Conservation (phyloP, 2,888 invertebrate genomes). For the Arrhopalites spinosus region DNA sequence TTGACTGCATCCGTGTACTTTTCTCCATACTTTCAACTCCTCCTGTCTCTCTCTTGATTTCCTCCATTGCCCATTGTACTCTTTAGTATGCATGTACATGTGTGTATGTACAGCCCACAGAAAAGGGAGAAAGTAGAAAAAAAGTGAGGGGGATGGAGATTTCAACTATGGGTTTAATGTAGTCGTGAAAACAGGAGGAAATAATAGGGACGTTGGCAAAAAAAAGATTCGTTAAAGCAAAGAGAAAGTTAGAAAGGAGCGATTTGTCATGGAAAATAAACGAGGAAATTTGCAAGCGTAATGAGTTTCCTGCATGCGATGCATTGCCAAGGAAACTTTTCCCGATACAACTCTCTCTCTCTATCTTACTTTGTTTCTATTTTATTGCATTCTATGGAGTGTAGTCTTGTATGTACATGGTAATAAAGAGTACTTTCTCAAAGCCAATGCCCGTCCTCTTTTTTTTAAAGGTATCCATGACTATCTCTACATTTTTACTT, state of each 20-base stretch:
- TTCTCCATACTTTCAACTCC: neutral
- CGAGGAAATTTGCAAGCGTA: slow-evolving; percentile 36
- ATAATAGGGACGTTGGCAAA: slow-evolving; percentile 15
- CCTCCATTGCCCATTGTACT: neutral
- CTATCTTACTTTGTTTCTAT: neutral
- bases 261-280: slow-evolving; percentile 40
- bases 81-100: neutral
- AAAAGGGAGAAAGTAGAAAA: neutral
- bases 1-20: neutral
- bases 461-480: no score
- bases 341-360: slow-evolving; percentile 4
- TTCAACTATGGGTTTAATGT: neutral
- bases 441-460: no score
- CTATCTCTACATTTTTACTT: no score
- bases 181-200: slow-evolving; percentile 6
- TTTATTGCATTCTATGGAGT: neutral
- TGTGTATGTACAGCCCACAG: neutral
- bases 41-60: neutral
- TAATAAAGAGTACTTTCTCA: slow-evolving; percentile 3
- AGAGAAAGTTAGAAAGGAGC: slow-evolving; percentile 22
- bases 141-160: neutral
- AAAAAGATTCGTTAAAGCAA: slow-evolving; percentile 12
- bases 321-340: slow-evolving; percentile 26
- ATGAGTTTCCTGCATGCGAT: slow-evolving; percentile 39
- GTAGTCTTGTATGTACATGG: slow-evolving; percentile 10